Conservation (phyloP, 2,113 vertebrate genomes). For the Mesembrinibis cayennensis region DNA sequence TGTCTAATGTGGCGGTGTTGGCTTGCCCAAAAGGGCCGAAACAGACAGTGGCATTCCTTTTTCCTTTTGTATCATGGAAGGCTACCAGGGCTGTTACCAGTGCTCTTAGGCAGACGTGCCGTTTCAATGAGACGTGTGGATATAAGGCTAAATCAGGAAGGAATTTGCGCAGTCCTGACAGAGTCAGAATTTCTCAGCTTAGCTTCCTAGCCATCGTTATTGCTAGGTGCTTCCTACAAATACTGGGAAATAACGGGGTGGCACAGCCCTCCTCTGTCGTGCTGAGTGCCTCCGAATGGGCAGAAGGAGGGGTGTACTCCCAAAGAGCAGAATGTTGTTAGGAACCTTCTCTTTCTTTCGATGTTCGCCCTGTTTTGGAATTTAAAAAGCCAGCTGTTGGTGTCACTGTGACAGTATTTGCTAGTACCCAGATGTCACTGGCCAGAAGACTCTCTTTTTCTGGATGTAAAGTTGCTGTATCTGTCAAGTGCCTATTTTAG, state of each 20-base stretch:
- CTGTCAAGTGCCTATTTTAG: not conserved
- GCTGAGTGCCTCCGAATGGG: not conserved
- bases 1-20: not conserved
- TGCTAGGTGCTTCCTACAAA: not conserved
- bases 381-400: not conserved
- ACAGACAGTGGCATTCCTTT: not conserved
- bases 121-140: not conserved
- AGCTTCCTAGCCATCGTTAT: not conserved
- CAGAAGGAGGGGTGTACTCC: not conserved
- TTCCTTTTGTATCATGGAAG: not conserved
- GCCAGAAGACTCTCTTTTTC: not conserved
- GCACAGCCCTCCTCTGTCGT: not conserved
- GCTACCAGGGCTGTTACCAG: not conserved
- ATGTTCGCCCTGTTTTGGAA: not conserved
- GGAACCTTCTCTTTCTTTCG: not conserved
- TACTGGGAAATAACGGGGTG: not conserved
- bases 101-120: not conserved
- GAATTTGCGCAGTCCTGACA: not conserved
- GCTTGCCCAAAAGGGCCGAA: not conserved
- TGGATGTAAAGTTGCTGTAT: not conserved
- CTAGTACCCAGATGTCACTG: not conserved
- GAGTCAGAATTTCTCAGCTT: not conserved
- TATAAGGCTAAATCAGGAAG: not conserved
- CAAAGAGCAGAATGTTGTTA: not conserved
- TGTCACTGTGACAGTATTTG: not conserved